Evolutionary conservation across 2,888 invertebrate genomes (phyloP), one percentile per base, ranked within the genome.

Genomic region (Sipunculus nudus): DNA sequence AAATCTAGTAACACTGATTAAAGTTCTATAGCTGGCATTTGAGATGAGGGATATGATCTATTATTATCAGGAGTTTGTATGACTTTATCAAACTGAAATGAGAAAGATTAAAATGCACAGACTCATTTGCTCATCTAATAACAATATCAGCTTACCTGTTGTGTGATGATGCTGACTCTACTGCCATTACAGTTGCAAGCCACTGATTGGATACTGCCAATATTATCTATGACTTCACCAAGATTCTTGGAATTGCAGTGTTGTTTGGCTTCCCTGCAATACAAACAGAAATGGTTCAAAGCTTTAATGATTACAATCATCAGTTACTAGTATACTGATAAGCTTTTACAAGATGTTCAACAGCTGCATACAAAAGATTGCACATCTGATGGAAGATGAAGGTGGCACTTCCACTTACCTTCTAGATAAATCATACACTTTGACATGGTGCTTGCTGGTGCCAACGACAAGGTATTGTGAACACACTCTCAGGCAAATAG

Each of bases 381-480:
- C 26, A 48, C 23, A 53, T 26, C 21, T 2, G 29, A 21, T 59
- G 39, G 45, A 39, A 57, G 45, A 45, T 40, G n/a, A n/a, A n/a
- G n/a, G n/a, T n/a, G n/a, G n/a, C 28, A 13, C 46, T 16, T 29
- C 19, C 1, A 49, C 48, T 39, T 69, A 87, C 87, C 88, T 90
- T 67, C 93, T 89, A 1, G 91, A 89, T n/a, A 98, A 87, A 84
- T 98, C 94, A 86, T 92, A 97, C 39, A 96, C 87, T 85, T 94
- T 94, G 0, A 99, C 84, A 70, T 90, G 90, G 1, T 96, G 96
- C 75, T 92, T 91, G 80, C 93, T 89, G 3, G 96, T 95, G 40
- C 92, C 93, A 16, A 94, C 89, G 0, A 92, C 91, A 59, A 99
- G 86, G 84, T 88, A 96, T 68, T 89, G 88, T 23, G 89, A 89